Evolutionary conservation across 2,113 vertebrate species (phyloP).

Genomic region (Tretioscincus oriximinensis): DNA sequence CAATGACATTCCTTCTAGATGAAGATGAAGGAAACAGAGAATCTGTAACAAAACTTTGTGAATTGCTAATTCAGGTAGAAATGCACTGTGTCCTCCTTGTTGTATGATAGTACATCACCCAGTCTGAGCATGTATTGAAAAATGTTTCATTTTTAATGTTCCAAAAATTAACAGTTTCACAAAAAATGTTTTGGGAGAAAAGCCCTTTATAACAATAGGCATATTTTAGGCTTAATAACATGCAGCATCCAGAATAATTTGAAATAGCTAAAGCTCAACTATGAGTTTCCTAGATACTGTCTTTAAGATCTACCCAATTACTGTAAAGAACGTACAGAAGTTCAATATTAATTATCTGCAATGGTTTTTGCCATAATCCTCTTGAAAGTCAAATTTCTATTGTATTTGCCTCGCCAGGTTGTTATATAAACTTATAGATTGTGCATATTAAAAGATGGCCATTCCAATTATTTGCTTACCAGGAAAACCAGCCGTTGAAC

Average conservation of each 20-base stretch:
- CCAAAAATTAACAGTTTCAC: neutral
- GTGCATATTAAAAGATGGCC: too few relatives aligned
- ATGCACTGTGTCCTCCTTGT: neutral
- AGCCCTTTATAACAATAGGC: neutral
- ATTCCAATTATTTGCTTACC: too few relatives aligned
- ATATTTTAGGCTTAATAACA: neutral
- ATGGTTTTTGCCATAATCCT: too few relatives aligned
- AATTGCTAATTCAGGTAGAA: slow-evolving; percentile 86
- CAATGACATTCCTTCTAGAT: slow-evolving; percentile 74
- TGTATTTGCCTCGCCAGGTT: too few relatives aligned
- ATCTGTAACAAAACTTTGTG: slow-evolving; percentile 75
- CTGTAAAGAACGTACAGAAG: neutral
- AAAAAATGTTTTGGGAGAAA: neutral
- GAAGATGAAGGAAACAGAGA: slow-evolving; percentile 53
- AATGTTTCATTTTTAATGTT: neutral
- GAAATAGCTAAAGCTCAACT: neutral
- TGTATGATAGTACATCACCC: neutral
- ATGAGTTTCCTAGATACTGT: too few relatives aligned
- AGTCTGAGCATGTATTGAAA: neutral
- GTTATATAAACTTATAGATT: too few relatives aligned
- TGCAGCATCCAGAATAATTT: neutral
- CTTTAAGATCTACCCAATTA: neutral
- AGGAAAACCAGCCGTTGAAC: too few relatives aligned
- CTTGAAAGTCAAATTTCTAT: too few relatives aligned
- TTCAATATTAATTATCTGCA: too few relatives aligned